Conservation (phyloP, 2,113 vertebrate genomes). For the Thamnophis sirtalis region DNA sequence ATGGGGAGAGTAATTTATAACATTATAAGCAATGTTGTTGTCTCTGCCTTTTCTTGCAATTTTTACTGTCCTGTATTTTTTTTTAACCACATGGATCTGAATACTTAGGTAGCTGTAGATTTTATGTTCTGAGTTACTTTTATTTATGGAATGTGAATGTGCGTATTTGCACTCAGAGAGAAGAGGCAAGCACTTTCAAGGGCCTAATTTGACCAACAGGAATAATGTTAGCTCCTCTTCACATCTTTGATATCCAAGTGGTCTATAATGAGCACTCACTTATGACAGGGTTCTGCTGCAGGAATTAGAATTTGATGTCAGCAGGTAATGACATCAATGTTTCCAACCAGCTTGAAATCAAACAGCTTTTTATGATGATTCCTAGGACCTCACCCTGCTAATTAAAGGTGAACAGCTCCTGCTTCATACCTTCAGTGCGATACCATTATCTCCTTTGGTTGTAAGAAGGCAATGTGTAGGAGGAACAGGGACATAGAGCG, state of each 20-base stretch:
- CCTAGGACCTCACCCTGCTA: neutral
- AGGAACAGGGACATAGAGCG: neutral
- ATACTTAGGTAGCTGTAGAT: constrained; percentile 1
- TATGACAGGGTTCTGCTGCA: neutral
- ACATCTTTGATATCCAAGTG: neutral
- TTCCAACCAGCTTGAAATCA: neutral
- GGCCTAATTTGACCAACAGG: neutral
- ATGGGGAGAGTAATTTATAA: neutral
- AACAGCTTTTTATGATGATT: neutral
- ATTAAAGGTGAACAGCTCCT: neutral
- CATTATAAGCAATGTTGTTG: neutral
- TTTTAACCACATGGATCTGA: too few relatives aligned
- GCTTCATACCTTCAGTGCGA: neutral
- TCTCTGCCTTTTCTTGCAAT: constrained; percentile 1
- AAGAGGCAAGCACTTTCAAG: neutral
- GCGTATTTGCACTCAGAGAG: neutral
- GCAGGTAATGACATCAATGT: neutral
- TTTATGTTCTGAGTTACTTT: constrained; percentile 8
- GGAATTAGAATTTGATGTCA: neutral
- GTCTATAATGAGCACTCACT: neutral
- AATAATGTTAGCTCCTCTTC: neutral
- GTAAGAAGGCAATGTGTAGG: neutral
- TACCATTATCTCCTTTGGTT: neutral
- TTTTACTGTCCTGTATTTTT: too few relatives aligned
- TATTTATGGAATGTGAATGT: constrained; percentile 24